Conservation (phyloP, 2,113 vertebrate genomes). For the Trochalopteron elliotii region DNA sequence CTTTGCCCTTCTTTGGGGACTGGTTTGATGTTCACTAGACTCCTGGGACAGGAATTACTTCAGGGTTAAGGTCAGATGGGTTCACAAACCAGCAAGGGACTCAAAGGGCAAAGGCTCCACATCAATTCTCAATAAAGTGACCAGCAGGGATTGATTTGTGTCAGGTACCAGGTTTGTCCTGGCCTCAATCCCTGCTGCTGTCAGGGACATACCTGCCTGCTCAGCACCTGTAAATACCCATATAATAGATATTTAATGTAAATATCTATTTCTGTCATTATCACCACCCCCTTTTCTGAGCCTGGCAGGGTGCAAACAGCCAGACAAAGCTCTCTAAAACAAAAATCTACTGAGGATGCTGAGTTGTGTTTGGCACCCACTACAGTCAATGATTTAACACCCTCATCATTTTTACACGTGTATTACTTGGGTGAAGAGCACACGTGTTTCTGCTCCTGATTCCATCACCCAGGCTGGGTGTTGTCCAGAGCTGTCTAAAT, state of each 20-base stretch:
- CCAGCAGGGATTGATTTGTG: neutral
- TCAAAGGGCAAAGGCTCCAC: neutral
- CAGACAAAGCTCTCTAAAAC: neutral
- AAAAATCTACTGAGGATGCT: neutral
- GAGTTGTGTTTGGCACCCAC: neutral
- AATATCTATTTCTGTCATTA: neutral
- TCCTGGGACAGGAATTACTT: neutral
- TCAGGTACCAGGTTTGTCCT: rapidly evolving
- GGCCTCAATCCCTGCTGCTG: neutral
- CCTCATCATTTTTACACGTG: neutral
- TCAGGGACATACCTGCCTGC: neutral
- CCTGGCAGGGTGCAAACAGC: neutral
- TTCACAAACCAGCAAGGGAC: neutral
- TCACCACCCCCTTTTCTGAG: neutral
- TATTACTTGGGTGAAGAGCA: neutral
- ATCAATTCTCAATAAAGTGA: neutral
- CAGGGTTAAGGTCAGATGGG: neutral
- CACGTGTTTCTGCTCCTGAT: neutral
- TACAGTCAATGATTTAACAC: neutral
- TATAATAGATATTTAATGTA: too few relatives aligned
- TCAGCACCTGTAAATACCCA: rapidly evolving
- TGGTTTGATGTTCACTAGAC: neutral
- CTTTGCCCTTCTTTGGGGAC: neutral
- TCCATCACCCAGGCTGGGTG: neutral
- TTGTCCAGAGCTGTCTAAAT: neutral